These are phyloP conservation scores for Aplochiton taeniatus DNA, from an alignment of 2,797 vertebrate species.

Conservation along the genomic window DNA sequence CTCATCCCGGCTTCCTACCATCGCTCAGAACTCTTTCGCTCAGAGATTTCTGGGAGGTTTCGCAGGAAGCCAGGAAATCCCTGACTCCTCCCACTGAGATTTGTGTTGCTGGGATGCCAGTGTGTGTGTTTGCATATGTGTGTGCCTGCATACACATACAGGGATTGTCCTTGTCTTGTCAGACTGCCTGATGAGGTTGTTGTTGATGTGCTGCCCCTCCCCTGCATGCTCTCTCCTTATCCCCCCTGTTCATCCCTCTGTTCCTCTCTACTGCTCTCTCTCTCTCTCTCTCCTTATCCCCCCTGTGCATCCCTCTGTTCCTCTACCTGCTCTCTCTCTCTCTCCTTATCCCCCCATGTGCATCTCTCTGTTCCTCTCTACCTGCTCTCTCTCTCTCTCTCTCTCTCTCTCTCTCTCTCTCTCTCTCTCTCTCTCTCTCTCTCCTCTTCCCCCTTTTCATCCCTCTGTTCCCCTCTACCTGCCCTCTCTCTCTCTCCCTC, in stretches of 20 bases:
- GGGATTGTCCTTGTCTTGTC: slow-evolving; percentile 4
- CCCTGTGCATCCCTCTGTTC: too few relatives aligned
- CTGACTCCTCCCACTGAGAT: slow-evolving; percentile 38
- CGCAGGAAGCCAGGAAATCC: slow-evolving; percentile 51
- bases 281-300: slow-evolving; percentile 15
- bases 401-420: slow-evolving; percentile 1
- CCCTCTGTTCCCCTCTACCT: neutral
- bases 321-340: slow-evolving; percentile 33
- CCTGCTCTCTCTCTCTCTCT: slow-evolving; percentile 6
- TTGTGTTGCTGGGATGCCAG: slow-evolving; percentile 3
- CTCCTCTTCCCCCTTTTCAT: neutral
- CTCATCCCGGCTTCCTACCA: slow-evolving; percentile 38
- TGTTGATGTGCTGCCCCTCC: slow-evolving; percentile 13
- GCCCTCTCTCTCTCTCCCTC: neutral
- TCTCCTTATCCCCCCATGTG: neutral
- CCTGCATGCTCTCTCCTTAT: neutral
- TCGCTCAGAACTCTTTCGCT: slow-evolving; percentile 42
- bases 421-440: neutral
- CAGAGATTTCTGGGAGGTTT: slow-evolving; percentile 54
- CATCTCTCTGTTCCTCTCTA: neutral
- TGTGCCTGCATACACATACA: neutral
- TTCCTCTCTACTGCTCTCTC: slow-evolving; percentile 32
- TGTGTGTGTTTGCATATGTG: neutral
- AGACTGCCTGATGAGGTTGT: slow-evolving; percentile 6
- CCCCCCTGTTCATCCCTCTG: neutral